Evolutionary conservation across 1,140 invertebrate species (phyloP).

Genomic region (Bathynomus jamesi): DNA sequence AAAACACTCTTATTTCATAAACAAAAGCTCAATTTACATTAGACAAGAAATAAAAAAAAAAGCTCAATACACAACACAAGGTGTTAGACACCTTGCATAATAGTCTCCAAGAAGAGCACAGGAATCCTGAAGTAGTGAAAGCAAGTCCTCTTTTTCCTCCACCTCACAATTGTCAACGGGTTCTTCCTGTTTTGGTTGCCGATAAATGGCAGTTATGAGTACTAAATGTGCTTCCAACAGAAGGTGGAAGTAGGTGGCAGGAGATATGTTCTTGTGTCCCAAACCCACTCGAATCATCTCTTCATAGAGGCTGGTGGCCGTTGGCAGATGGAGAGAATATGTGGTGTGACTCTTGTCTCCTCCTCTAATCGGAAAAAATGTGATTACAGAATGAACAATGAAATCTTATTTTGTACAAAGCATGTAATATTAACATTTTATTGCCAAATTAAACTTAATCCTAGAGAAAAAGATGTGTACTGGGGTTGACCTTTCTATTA

Average conservation of each 20-base stretch:
- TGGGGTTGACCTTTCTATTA: too few species aligned
- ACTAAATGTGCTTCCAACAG: slow-evolving; percentile 59
- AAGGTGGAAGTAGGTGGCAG: slow-evolving; percentile 56
- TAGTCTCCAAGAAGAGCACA: slow-evolving; percentile 57
- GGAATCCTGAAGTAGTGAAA: slow-evolving; percentile 52
- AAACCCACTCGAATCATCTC: slow-evolving; percentile 33
- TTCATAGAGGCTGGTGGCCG: slow-evolving; percentile 40
- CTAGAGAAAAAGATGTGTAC: too few species aligned
- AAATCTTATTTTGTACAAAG: too few species aligned
- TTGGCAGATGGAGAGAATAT: slow-evolving; percentile 41
- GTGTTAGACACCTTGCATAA: slow-evolving; percentile 56
- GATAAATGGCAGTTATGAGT: slow-evolving; percentile 44
- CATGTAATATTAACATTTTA: too few species aligned
- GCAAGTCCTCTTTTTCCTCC: slow-evolving; percentile 41
- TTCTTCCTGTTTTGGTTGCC: slow-evolving; percentile 37
- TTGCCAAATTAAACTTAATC: too few species aligned
- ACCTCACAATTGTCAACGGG: not conserved
- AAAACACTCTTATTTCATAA: too few species aligned
- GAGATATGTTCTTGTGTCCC: slow-evolving; percentile 38
- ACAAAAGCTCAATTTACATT: too few species aligned
- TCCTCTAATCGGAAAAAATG: too few species aligned
- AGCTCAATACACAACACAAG: too few species aligned
- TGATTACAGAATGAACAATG: too few species aligned
- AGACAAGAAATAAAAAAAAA: too few species aligned
- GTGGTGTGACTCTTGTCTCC: slow-evolving; percentile 17